Evolutionary conservation across 2,797 vertebrate genomes (phyloP), one percentile per base, ranked within the genome.

Genomic region (Okamejei kenojei): DNA sequence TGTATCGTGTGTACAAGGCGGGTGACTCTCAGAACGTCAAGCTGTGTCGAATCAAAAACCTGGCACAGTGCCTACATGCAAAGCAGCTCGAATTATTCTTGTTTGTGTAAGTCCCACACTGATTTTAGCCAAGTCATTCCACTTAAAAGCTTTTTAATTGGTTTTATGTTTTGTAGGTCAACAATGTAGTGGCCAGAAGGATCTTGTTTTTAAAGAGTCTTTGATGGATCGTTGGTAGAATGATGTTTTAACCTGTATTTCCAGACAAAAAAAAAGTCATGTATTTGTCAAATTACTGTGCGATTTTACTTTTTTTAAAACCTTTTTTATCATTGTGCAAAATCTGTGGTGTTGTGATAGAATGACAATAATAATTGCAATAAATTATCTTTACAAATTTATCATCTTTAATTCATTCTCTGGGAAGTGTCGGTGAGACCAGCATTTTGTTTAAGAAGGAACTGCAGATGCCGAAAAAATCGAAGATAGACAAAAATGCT

Each of bases 21-120:
- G 97, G 97, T 5, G 96, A 97, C 17, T 94, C 95, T 0, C 94
- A 95, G 23, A 95, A 94, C 13, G 96, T 96, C 0, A 96, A 95
- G 0, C 95, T 97, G 21, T 96, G 96, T 93, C 96, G 96, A 93
- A 96, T 97, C 65, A 95, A 94, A 94, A 97, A 97, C 94, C 95
- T 97, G 54, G 97, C 97, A 0, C 97, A 97, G 93, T 96, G 96
- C 93, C 96, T 97, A 77, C 96, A 97, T 94, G 95, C 96, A 76
- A 97, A 97, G 93, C 94, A 96, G n/a, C 92, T 97, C 81, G 94
- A 95, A 23, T 93, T 97, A 26, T 97, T 96, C 93, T 95, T 97
- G 93, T 97, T 97, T 79, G 94, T 97, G 0, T 97, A 95, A 94
- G 21, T 74, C 54, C 35, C 2, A 13, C 26, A 54, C 32, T 54